These are phyloP conservation scores for Luehdorfia chinensis DNA, from an alignment of 1,140 invertebrate genomes.

Conservation along the genomic window DNA sequence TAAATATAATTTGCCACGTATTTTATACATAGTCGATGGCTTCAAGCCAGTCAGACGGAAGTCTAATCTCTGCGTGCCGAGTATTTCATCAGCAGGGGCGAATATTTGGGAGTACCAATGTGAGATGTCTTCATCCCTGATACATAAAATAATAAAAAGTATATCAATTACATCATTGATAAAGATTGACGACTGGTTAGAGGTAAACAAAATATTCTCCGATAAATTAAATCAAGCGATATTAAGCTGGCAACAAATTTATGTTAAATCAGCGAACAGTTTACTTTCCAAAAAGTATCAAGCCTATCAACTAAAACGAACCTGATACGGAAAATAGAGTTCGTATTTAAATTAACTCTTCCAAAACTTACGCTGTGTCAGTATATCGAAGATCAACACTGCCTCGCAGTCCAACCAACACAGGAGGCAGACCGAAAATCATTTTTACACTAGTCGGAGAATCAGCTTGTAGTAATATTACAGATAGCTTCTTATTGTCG, in stretches of 20 bases:
- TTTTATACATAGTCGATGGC: slow-evolving; percentile 88
- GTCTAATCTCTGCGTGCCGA: slow-evolving; percentile 89
- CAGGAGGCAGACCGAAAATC: slow-evolving; percentile 87
- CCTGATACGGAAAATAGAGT: no score
- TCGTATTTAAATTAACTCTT: no score
- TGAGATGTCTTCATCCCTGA: slow-evolving; percentile 82
- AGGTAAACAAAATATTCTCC: no score
- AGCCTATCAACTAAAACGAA: no score
- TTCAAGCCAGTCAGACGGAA: slow-evolving; percentile 87
- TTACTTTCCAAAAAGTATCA: no score
- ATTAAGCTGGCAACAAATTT: no score
- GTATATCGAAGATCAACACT: slow-evolving; percentile 90
- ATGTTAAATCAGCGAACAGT: no score
- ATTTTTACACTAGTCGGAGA: slow-evolving; percentile 88
- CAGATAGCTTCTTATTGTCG: slow-evolving; percentile 75
- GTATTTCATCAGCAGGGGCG: slow-evolving; percentile 88
- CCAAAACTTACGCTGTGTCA: slow-evolving; percentile 81
- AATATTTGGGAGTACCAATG: slow-evolving; percentile 91
- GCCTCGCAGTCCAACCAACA: slow-evolving; percentile 91
- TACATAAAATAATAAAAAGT: slow-evolving; percentile 13
- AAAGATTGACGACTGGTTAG: no score
- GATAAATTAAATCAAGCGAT: no score
- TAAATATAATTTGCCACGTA: slow-evolving; percentile 87
- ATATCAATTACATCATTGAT: no score
- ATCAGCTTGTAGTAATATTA: slow-evolving; percentile 84